These are phyloP conservation scores for Ariopsis seemanni DNA, from an alignment of 2,113 vertebrate species.

Conservation along the genomic window DNA sequence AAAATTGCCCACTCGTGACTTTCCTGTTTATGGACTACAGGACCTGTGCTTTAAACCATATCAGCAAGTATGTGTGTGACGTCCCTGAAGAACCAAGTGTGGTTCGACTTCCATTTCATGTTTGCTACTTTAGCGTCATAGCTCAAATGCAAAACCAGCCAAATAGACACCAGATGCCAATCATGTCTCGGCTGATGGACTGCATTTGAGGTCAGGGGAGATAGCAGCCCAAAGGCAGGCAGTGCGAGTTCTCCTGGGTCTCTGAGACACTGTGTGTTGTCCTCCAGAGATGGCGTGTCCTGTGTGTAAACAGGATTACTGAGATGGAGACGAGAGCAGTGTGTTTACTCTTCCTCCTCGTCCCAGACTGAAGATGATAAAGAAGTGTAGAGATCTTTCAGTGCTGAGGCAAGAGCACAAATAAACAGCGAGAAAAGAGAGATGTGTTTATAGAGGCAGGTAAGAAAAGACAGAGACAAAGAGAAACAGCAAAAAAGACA, in stretches of 20 bases:
- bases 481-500: not conserved
- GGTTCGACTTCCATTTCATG: not conserved
- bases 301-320: slow-evolving; percentile 25
- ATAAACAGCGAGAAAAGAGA: not conserved
- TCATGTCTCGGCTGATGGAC: not conserved
- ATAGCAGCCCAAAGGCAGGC: not conserved
- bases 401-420: not conserved
- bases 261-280: not conserved
- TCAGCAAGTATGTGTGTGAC: not conserved
- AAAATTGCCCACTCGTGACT: not conserved
- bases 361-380: not conserved
- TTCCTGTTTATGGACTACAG: not conserved
- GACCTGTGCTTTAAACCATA: not conserved
- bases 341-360: slow-evolving; percentile 1
- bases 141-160: not conserved
- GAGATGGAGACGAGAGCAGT: not conserved
- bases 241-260: not conserved
- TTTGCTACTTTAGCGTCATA: not conserved
- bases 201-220: not conserved
- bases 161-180: not conserved
- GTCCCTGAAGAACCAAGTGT: not conserved
- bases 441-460: not conserved
- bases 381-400: not conserved
- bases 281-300: slow-evolving; percentile 16
- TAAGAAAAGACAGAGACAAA: not conserved